These are phyloP conservation scores for Drosophila pruinosa DNA, from an alignment of 1,140 invertebrate genomes.

Conservation along the genomic window DNA sequence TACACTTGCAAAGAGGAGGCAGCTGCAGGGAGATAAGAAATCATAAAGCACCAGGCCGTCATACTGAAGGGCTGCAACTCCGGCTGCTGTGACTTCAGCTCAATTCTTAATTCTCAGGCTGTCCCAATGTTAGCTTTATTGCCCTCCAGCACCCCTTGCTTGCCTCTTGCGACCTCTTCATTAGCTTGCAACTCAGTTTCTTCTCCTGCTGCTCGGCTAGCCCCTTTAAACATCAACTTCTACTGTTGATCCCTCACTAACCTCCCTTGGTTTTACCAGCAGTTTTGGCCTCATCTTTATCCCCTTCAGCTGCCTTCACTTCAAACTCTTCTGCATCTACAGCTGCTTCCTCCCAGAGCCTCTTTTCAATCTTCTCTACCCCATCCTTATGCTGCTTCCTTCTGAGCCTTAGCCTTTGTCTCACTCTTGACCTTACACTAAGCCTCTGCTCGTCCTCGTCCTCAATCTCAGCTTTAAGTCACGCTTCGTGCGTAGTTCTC, in stretches of 20 bases:
- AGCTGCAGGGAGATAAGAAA: constrained; percentile 64
- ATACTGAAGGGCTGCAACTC: background rate
- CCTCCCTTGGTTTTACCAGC: background rate
- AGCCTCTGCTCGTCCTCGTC: background rate
- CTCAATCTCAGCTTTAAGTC: background rate
- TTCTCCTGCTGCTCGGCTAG: background rate
- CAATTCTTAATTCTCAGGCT: background rate
- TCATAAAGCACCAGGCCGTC: constrained; percentile 55
- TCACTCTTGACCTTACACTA: background rate
- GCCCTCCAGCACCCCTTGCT: no score
- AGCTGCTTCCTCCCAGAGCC: background rate
- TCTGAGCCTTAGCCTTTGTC: background rate
- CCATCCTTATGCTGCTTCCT: background rate
- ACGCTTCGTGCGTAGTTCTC: no score
- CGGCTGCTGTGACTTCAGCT: background rate
- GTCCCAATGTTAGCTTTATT: background rate
- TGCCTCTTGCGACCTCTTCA: background rate
- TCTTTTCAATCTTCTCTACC: background rate
- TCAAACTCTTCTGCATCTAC: background rate
- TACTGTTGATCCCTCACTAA: no score
- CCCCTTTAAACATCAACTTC: no score
- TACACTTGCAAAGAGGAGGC: background rate
- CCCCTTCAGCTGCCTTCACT: background rate
- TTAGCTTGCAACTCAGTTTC: no score
- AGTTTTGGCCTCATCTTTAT: background rate